Evolutionary conservation across 2,113 vertebrate species (phyloP), one percentile per base, ranked within the genome.

Genomic region (Catharus minimus): DNA sequence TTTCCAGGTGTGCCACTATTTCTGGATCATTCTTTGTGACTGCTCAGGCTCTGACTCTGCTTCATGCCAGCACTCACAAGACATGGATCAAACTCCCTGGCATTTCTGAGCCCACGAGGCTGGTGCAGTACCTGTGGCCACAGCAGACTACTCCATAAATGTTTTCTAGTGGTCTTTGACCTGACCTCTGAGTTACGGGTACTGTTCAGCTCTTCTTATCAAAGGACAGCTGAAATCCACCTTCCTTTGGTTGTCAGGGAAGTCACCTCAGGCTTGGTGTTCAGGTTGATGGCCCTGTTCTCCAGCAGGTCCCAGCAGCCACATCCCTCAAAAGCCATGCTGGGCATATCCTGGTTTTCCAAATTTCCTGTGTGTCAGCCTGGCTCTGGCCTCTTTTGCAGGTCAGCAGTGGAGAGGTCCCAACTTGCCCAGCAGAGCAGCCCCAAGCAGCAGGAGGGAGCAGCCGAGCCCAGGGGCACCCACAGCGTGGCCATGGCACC

Each of bases 351-450:
- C 7, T 9, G 57, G 0, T 5, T 73, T 67, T 2, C 60, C 68
- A 22, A 0, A 5, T 60, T 52, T 49, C 61, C 72, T 88, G 22
- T 43, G 43, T 4, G 8, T 13, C 10, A 23, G 0, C 19, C n/a
- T 85, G 36, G 3, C 15, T 67, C 14, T 83, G 20, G 43, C 10
- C 50, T 94, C 14, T 69, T 58, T 65, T 94, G 27, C 96, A 99
- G 99, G 96, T 98, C 94, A 0, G 98, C 96, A 66, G 52, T 47
- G 6, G 93, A 87, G 21, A 97, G 94, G 28, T 52, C 71, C 10
- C 97, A 95, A 12, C 36, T 89, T 28, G 77, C 53, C 17, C 60
- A 88, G n/a, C 28, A 74, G 74, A 47, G 57, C 69, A 85, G 94
- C 71, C 33, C 67, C 2, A 89, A 96, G 60, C 91, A 55, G 61